A percentile compares a stretch with the other conserved stretches of the same genome.
Conservation (phyloP, 1,140 invertebrate species). For the Metopolophium dirhodum region DNA sequence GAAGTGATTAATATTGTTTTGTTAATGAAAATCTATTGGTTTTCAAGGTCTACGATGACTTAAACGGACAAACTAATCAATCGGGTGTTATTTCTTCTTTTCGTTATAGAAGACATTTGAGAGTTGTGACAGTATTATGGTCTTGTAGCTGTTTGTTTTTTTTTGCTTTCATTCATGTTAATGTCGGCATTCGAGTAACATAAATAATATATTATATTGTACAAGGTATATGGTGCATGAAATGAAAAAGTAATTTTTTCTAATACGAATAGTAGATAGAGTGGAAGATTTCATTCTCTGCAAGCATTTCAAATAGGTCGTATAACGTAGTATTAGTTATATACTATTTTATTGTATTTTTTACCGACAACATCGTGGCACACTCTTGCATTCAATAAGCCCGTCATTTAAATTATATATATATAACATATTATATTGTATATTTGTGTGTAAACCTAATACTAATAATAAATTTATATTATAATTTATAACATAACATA, state of each 20-base stretch:
- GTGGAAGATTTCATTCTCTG: background rate
- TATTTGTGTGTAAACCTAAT: background rate
- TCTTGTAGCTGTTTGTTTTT: background rate
- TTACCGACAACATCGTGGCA: background rate
- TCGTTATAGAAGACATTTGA: background rate
- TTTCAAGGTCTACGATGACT: background rate
- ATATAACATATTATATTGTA: background rate
- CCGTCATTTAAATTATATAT: background rate
- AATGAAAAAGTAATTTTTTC: slow-evolving; percentile 11
- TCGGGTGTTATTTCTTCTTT: background rate
- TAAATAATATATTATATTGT: slow-evolving; percentile 17
- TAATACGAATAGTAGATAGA: background rate
- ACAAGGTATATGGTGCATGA: slow-evolving; percentile 34
- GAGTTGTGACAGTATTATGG: background rate
- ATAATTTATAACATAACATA: background rate
- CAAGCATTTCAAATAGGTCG: slow-evolving; percentile 15
- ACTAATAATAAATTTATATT: background rate
- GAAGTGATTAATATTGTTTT: background rate
- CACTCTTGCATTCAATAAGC: background rate
- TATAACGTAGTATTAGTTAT: background rate
- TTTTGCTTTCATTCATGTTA: background rate
- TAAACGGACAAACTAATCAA: background rate
- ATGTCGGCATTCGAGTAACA: background rate
- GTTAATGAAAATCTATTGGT: background rate
- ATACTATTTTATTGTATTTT: background rate